Base-by-base conservation (phyloP, 2,797 vertebrate genomes). In the Alca torda region DNA sequence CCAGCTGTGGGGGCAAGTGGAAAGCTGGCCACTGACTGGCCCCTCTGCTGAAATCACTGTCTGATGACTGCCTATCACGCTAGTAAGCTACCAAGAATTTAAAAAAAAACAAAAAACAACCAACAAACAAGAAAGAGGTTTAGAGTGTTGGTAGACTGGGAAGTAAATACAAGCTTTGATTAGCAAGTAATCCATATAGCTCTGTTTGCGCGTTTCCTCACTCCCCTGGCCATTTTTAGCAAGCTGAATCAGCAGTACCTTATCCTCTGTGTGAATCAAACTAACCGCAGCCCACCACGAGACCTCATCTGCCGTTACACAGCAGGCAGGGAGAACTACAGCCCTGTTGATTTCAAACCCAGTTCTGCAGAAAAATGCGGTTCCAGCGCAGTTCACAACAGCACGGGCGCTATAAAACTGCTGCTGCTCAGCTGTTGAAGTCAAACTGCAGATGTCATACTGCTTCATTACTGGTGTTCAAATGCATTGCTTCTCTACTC, bases 241-340 rank as follows among this genome's bases (percentile, higher is more conserved):
- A 87, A 64, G 59, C 73, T 96, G 94, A 96, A 89, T 94, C 95
- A 95, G 81, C 1, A 2, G 31, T 45, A 64, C 54, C 80, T 64
- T 86, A 79, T 94, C 89, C 78, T 95, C 43, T 9, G 1, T 59
- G 59, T 69, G 89, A 96, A 88, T 77, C 65, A 89, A 65, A 87
- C 53, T 39, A 76, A 67, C 54, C 31, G 64, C 25, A 91, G 87
- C 83, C 51, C 77, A 79, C 63, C 67, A 86, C 74, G 73, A 91
- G 85, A 86, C 48, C 51, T 63, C n/a, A 68, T 75, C 72, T 84
- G 73, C 65, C 5, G 1, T 76, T 91, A 45, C 23, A 46, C 28
- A 73, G 76, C 50, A 76, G 35, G 17, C 57, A 76, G 24, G 28
- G 63, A 78, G 63, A 68, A 31, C 54, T 83, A 78, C 54, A 94